These are phyloP conservation scores for Tragelaphus imberbis DNA, from an alignment of 2,113 vertebrate species.

Conservation along the genomic window DNA sequence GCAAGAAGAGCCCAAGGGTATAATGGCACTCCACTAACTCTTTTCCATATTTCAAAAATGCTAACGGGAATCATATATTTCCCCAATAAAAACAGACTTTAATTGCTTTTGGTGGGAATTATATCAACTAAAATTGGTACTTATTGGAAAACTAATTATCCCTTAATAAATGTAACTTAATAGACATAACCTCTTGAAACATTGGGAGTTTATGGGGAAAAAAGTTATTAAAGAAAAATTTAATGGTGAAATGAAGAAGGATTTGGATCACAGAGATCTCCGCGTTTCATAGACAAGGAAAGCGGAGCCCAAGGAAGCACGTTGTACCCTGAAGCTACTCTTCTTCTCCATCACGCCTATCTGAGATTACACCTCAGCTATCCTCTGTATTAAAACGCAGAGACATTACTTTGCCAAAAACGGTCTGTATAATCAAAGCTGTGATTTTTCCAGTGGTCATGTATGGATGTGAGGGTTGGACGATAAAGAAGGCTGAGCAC, in stretches of 20 bases:
- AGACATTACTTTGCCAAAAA: background rate
- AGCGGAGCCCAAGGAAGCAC: background rate
- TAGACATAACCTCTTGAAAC: background rate
- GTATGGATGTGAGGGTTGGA: background rate
- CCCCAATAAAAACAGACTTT: conserved; percentile 54
- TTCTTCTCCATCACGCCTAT: background rate
- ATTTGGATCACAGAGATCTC: background rate
- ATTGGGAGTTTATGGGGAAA: background rate
- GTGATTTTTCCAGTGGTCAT: background rate
- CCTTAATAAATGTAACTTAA: conserved; percentile 23
- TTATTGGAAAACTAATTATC: conserved; percentile 66
- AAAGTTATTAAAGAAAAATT: background rate
- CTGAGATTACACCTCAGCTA: background rate
- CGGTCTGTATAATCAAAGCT: background rate
- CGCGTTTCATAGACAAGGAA: background rate
- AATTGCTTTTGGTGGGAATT: conserved; percentile 66
- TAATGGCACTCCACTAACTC: conserved; percentile 29
- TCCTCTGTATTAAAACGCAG: background rate
- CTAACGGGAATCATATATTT: conserved; percentile 55
- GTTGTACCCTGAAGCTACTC: background rate
- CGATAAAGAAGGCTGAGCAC: background rate
- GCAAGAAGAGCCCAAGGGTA: background rate
- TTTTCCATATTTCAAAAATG: conserved; percentile 57
- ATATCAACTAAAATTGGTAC: conserved; percentile 53
- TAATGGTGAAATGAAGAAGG: background rate